Evolutionary conservation across 92 coral and sea anemone species (phyloP).

Genomic region (Porites evermanni): DNA sequence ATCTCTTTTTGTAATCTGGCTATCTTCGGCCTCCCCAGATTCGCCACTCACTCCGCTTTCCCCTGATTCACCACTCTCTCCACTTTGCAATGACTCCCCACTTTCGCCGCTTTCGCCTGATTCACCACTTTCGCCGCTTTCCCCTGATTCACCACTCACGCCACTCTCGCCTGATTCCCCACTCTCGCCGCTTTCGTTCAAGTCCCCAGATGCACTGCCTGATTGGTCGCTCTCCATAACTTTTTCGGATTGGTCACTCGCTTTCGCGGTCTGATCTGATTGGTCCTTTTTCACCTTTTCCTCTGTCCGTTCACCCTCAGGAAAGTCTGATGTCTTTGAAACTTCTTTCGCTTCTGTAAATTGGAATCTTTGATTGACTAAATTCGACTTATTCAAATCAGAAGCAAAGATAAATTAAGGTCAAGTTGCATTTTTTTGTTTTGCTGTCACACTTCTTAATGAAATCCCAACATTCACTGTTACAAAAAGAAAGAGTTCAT

Average conservation of each 20-base stretch:
- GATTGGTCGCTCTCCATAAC: conserved; percentile 40
- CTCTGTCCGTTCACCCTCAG: conserved; percentile 22
- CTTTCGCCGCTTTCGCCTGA: conserved; percentile 44
- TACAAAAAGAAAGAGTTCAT: no score
- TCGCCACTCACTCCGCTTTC: conserved; percentile 52
- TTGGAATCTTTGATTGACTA: neutral
- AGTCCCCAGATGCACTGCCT: conserved; percentile 40
- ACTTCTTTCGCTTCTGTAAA: conserved; percentile 1
- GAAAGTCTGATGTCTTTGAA: neutral
- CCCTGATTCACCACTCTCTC: conserved; percentile 44
- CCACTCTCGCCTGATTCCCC: conserved; percentile 58
- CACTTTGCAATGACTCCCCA: conserved; percentile 52
- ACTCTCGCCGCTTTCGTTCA: conserved; percentile 36
- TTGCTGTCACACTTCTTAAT: no score
- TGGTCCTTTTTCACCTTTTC: neutral
- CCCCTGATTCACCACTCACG: conserved; percentile 37
- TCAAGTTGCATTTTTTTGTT: no score
- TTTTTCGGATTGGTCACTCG: conserved; percentile 11
- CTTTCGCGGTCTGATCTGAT: neutral
- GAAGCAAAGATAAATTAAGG: no score
- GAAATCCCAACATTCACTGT: no score
- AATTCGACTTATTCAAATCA: no score
- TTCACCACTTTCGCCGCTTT: conserved; percentile 41
- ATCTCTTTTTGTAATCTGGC: conserved; percentile 33
- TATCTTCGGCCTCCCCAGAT: conserved; percentile 38